Base-by-base conservation (phyloP, 1,140 invertebrate genomes). In the Eciton burchellii region DNA sequence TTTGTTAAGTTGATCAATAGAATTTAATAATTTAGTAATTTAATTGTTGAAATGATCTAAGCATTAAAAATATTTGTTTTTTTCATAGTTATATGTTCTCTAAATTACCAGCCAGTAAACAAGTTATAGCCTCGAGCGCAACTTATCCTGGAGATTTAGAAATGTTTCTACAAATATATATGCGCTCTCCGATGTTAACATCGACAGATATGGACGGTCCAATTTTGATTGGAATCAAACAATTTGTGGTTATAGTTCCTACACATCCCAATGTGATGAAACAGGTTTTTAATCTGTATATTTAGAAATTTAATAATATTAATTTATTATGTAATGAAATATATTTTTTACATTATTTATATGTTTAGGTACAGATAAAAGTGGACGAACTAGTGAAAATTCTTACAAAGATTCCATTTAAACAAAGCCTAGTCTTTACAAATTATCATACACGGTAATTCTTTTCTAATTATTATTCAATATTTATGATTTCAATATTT, bases 81-180 rank as follows among this genome's bases (percentile, higher is more conserved):
- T 88, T 86, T 91, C 95, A 84, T 89, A 97, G 96, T 92, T 96
- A 95, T 89, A 97, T 98, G 60, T 97, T 96, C 92, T 95, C 95
- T 54, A 91, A 93, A 66, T 91, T 99, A 73, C 97, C 97, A 21
- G 87, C 94, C 9, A 96, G 95, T 81, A 98, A 98, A 90, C 99
- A 99, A 95, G 96, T 98, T 16, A 96, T 99, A 84, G 97, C 98
- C 47, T 96, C 97, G 26, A 99, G 98, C 94, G 99, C 99, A 26
- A 99, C 99, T n/a, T 99, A 98, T 94, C 96, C 97, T 16, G 95
- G 96, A 84, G 95, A 96, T 88, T 92, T 98, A 66, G 96, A 97
- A 84, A 91, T 94, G 26, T 96, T 97, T 88, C 93, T 99, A 56
- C 94, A 95, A 54, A 94, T 95, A 60, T 98, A 98, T 90, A 98